A percentile compares a stretch with the other conserved stretches of the same genome.
Evolutionary conservation across 2,888 invertebrate species (phyloP).

Genomic region (Troides aeacus): DNA sequence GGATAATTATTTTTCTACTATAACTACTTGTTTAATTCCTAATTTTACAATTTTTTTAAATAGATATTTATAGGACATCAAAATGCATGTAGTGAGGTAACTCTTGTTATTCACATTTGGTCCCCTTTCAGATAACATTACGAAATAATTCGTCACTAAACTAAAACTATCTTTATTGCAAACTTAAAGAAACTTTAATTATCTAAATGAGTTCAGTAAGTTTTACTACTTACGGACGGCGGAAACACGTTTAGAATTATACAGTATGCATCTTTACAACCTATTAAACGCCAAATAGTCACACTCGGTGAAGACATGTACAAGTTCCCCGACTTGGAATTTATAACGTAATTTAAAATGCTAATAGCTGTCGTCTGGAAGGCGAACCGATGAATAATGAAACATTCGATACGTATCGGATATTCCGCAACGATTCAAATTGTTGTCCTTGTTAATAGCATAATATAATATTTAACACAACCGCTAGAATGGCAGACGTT

Average conservation of each 20-base stretch:
- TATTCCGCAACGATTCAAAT: conserved; percentile 49
- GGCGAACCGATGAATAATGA: conserved; percentile 64
- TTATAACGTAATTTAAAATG: conserved; percentile 74
- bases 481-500: conserved; percentile 8
- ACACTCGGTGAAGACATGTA: conserved; percentile 10
- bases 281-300: conserved; percentile 20
- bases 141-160: background rate
- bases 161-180: background rate
- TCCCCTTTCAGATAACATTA: background rate
- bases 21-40: too few species aligned
- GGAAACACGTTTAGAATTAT: background rate
- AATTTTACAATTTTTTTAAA: too few species aligned
- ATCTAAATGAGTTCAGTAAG: background rate
- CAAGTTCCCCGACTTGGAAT: conserved; percentile 41
- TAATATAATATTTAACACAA: conserved; percentile 23
- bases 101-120: too few species aligned
- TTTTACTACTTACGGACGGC: background rate
- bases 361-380: conserved; percentile 68
- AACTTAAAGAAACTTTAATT: background rate
- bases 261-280: conserved; percentile 1
- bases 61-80: too few species aligned
- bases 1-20: too few species aligned
- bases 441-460: conserved; percentile 25
- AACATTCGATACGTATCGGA: conserved; percentile 58
- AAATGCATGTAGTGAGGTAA: too few species aligned